A percentile compares a stretch with the other conserved stretches of the same genome.
These are phyloP conservation scores for Fabriciana adippe DNA, from an alignment of 2,888 invertebrate genomes.

Conservation along the genomic window DNA sequence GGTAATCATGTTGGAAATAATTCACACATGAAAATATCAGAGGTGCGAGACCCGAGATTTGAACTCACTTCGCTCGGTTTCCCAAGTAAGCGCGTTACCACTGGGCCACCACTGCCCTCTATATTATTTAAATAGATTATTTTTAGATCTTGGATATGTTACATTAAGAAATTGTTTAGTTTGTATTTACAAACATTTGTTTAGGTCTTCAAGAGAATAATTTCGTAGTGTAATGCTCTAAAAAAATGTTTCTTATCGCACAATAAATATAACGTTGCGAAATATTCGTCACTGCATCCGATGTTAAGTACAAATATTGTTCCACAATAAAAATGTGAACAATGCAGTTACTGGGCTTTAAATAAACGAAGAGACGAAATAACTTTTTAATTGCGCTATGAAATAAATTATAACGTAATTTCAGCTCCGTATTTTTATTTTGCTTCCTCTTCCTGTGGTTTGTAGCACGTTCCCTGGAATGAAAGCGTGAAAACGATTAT, in stretches of 20 bases:
- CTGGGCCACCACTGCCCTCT: too few species aligned
- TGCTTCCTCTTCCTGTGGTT: constrained; percentile 25
- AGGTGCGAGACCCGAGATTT: too few species aligned
- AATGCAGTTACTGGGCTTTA: neutral
- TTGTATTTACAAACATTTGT: neutral
- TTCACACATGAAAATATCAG: too few species aligned
- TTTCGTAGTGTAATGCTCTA: neutral
- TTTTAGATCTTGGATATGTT: neutral
- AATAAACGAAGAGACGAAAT: constrained; percentile 10
- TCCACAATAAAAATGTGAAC: constrained; percentile 4
- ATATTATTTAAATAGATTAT: neutral
- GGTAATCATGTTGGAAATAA: too few species aligned
- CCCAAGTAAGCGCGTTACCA: too few species aligned
- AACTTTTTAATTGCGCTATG: constrained; percentile 17
- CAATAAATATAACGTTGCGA: neutral
- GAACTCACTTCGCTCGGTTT: too few species aligned
- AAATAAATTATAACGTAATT: constrained; percentile 32
- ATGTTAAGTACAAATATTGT: constrained; percentile 11
- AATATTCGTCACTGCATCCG: neutral
- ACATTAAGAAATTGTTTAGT: neutral
- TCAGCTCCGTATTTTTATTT: constrained; percentile 28
- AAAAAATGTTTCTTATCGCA: constrained; percentile 4
- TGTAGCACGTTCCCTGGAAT: constrained; percentile 27
- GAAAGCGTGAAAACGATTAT: constrained; percentile 35
- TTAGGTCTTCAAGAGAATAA: neutral